These are phyloP conservation scores for Notoglanidium macrostoma DNA, from an alignment of 2,797 vertebrate genomes.

Conservation along the genomic window DNA sequence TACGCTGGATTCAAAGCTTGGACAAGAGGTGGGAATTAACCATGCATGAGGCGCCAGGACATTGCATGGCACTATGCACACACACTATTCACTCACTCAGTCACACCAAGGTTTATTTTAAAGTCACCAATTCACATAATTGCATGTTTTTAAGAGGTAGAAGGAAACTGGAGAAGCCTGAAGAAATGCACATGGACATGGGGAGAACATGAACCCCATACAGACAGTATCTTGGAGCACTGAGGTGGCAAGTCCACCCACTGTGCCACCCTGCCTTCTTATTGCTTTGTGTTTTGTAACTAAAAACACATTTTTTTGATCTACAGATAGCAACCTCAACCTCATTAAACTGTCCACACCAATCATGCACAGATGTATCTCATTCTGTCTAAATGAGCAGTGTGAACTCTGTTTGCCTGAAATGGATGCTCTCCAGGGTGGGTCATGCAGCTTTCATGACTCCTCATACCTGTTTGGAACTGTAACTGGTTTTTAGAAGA, in stretches of 20 bases:
- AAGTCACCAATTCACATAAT: background rate
- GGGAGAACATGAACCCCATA: background rate
- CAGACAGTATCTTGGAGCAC: background rate
- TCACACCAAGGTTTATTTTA: background rate
- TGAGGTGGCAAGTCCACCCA: background rate
- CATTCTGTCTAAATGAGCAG: constrained; percentile 38
- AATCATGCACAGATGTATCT: constrained; percentile 47
- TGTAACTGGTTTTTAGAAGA: constrained; percentile 42
- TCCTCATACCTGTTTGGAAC: constrained; percentile 48
- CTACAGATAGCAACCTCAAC: background rate
- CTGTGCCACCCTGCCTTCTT: background rate
- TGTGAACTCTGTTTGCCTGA: constrained; percentile 38
- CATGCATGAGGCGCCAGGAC: background rate
- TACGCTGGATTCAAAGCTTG: background rate
- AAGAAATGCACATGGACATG: background rate
- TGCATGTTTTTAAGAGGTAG: constrained; percentile 14
- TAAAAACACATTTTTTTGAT: constrained; percentile 26
- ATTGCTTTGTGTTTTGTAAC: constrained; percentile 7
- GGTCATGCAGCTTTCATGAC: constrained; percentile 27
- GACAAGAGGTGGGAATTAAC: background rate
- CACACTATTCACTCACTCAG: background rate
- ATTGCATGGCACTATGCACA: background rate
- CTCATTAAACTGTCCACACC: constrained; percentile 32
- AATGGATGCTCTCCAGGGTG: constrained; percentile 52
- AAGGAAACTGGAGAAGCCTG: background rate